Percentiles rank a stretch among this genome's conserved stretches.
These are phyloP conservation scores for Drosophila insularis DNA, from an alignment of 1,140 invertebrate species.

Conservation along the genomic window DNA sequence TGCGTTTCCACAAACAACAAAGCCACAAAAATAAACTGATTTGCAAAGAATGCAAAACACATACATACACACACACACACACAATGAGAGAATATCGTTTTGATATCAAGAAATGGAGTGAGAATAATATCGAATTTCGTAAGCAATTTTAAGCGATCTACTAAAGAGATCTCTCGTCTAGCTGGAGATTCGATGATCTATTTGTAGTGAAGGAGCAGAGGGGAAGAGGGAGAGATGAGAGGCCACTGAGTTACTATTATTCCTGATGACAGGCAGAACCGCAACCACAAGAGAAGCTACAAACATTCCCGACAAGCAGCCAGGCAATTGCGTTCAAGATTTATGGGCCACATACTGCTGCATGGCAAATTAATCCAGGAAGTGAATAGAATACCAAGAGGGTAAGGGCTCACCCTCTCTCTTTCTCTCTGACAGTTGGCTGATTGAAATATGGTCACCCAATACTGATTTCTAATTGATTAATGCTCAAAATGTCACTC, in stretches of 20 bases:
- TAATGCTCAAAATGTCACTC: conserved; percentile 83
- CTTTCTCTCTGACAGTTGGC: background rate
- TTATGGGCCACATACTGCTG: conserved; percentile 31
- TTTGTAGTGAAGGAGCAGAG: background rate
- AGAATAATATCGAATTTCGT: background rate
- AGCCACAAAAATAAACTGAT: background rate
- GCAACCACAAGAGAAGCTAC: conserved; percentile 15
- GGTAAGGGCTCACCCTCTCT: background rate
- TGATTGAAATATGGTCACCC: conserved; percentile 14
- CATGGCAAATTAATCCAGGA: conserved; percentile 50
- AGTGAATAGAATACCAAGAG: conserved; percentile 9
- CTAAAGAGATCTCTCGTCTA: background rate
- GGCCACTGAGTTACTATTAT: background rate
- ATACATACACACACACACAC: too few relatives aligned
- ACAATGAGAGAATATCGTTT: background rate
- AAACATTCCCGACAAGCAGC: conserved; percentile 6
- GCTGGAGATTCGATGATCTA: background rate
- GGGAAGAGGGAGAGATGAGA: background rate
- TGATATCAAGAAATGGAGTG: background rate
- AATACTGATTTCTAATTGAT: conserved; percentile 30
- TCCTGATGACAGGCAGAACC: conserved; percentile 1
- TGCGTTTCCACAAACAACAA: conserved; percentile 1
- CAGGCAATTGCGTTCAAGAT: conserved; percentile 19
- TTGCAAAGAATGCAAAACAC: background rate
- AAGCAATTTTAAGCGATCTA: too few relatives aligned